Evolutionary conservation across 1,140 invertebrate genomes (phyloP), one percentile per base, ranked within the genome.

Genomic region (Pseudoatta argentina): DNA sequence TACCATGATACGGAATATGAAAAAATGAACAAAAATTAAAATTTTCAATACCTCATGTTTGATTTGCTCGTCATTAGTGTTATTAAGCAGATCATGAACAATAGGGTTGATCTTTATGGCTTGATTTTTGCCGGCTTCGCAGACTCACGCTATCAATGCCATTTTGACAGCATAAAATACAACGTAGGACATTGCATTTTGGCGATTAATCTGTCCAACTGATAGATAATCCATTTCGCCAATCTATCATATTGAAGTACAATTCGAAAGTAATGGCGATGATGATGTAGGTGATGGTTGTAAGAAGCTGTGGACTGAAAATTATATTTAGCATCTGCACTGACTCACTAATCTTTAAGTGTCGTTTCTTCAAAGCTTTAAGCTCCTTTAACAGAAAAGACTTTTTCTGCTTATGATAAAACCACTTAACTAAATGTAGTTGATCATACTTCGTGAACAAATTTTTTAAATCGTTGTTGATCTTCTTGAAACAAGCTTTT

Each of bases 401-500:
- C 0, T 69, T 69, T 16, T 2, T 24, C 2, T 69, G 39, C 10
- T 48, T 10, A 1, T 21, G 5, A 12, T 0, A 16, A 4, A 48
- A 21, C 21, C 12, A 16, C 3, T 0, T 24, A 6, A 24, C 1
- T 39, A 24, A 14, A 69, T 24, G 16, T 34, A 8, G 18, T 21
- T 67, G 0, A 51, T 27, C 0, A 12, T 27, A 34, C 4, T 10
- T 48, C 24, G 48, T 18, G 12, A 69, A 5, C 5, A 94, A 79
- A 48, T 69, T 72, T 0, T 53, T 7, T 0, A 95, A 27, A 21
- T 92, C 90, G 0, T 88, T 51, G 12, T 93, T 92, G 1, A 95
- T 86, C 12, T 88, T 76, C 1, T 89, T 66, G 55, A 95, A 95
- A 10, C 92, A 94, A n/a, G 64, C 86, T 14, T 86, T 92, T 0